Evolutionary conservation across 2,797 vertebrate species (phyloP).

Genomic region (Carcharodon carcharias): DNA sequence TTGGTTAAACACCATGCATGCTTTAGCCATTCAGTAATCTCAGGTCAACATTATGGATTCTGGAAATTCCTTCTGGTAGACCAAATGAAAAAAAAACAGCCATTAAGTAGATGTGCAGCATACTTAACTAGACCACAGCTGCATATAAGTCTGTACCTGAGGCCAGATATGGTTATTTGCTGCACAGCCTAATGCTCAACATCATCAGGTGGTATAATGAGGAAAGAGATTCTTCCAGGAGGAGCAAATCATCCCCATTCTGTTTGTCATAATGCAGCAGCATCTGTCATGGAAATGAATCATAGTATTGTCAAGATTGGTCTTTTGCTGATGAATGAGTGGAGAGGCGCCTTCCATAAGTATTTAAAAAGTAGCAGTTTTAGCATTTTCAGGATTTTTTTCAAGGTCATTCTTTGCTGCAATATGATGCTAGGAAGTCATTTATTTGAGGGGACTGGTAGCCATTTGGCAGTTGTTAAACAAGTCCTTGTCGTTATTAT

Average conservation of each 20-base stretch:
- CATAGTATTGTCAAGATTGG: neutral
- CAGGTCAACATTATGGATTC: too few relatives aligned
- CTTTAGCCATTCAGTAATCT: too few relatives aligned
- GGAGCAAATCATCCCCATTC: neutral
- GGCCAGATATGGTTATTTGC: too few relatives aligned
- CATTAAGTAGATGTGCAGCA: too few relatives aligned
- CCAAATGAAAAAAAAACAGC: too few relatives aligned
- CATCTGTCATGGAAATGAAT: neutral
- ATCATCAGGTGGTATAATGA: neutral
- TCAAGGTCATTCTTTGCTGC: too few relatives aligned
- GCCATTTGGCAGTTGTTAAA: neutral
- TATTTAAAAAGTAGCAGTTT: neutral
- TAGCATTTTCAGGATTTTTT: too few relatives aligned
- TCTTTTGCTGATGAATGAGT: neutral
- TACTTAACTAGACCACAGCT: too few relatives aligned
- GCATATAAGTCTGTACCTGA: too few relatives aligned
- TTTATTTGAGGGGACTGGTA: neutral
- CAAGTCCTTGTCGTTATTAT: neutral
- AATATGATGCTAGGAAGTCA: neutral
- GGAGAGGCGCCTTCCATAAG: neutral
- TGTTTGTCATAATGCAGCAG: neutral
- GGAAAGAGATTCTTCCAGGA: neutral
- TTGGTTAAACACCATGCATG: too few relatives aligned
- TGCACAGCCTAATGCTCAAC: neutral
- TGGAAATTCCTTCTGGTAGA: too few relatives aligned